Base-by-base conservation (phyloP, 1,140 invertebrate species). In the Drosophila kanapiae region DNA sequence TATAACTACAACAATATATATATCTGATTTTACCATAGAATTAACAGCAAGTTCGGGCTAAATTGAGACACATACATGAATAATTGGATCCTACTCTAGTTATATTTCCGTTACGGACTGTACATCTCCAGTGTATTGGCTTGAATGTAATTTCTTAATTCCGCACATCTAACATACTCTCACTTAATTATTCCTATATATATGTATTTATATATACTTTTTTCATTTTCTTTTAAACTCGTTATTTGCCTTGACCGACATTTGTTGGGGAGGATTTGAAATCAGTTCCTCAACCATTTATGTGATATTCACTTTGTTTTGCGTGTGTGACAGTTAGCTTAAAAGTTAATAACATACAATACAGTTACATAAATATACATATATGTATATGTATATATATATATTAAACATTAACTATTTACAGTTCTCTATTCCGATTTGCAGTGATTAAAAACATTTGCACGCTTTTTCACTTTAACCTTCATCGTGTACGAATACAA, bases 311-410 rank as follows among this genome's bases (percentile, higher is more conserved):
- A 57, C 69, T 60, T 31, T 62, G 51, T 72, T 42, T 43, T 75
- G 48, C 75, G 38, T 80, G 47, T 75, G 58, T 67, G 63, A 63
- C 38, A 74, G 75, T 70, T 51, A 80, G 65, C 80, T 87, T 86
- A 86, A 72, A 80, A 78, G 70, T 80, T 88, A 90, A 72, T 88
- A 90, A 88, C 84, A 87, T 87, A 90, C 80, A 83, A 86, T 86
- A 86, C 83, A 77, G 57, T 77, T 78, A 69, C 64, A 77, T 77
- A 77, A 67, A 77, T 77, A 77, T 77, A 77, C 42, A 72, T 78
- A 68, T 75, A 80, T 80, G 3, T 23, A 23, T 23, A 23, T 23
- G 23, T 23, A 23, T 23, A 23, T 77, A 77, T 49, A 72, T 78
- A 68, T 75, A 80, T 80, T 87, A 70, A 88, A 64, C 54, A 81